These are phyloP conservation scores for Pentalonia nigronervosa DNA, from an alignment of 1,140 invertebrate genomes.

Conservation along the genomic window DNA sequence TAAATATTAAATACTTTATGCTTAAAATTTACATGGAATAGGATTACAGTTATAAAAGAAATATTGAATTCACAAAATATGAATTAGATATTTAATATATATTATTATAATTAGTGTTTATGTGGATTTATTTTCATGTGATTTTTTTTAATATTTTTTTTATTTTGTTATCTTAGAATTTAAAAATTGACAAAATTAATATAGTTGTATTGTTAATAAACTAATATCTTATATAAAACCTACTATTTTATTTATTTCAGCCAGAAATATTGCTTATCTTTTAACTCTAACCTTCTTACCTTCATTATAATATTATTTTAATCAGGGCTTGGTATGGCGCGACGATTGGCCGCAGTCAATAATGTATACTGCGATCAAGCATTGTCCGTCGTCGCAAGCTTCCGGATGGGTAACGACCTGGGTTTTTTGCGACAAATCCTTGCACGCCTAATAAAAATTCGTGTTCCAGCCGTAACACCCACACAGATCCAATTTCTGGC, in stretches of 20 bases:
- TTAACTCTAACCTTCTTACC: neutral
- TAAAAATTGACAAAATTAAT: neutral
- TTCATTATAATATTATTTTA: neutral
- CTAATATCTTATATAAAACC: neutral
- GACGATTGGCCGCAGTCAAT: too few species aligned
- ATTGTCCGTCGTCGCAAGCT: too few species aligned
- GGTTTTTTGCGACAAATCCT: too few species aligned
- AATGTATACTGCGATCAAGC: too few species aligned
- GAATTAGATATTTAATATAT: neutral
- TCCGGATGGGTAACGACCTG: too few species aligned
- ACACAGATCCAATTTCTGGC: too few species aligned
- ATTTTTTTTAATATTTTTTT: neutral
- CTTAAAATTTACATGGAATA: neutral
- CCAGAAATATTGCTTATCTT: neutral
- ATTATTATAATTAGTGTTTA: neutral
- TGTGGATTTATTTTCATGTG: neutral
- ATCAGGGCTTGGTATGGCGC: too few species aligned
- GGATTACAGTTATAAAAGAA: neutral
- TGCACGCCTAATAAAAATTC: too few species aligned
- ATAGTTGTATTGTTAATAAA: neutral
- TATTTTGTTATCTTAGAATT: neutral
- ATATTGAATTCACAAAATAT: neutral
- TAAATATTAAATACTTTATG: neutral
- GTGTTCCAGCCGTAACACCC: too few species aligned
- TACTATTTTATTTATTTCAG: conserved; percentile 1